Percentiles rank a stretch among this genome's conserved stretches.
Conservation (phyloP, 92 coral and sea anemone species). For the Galaxea fascicularis region DNA sequence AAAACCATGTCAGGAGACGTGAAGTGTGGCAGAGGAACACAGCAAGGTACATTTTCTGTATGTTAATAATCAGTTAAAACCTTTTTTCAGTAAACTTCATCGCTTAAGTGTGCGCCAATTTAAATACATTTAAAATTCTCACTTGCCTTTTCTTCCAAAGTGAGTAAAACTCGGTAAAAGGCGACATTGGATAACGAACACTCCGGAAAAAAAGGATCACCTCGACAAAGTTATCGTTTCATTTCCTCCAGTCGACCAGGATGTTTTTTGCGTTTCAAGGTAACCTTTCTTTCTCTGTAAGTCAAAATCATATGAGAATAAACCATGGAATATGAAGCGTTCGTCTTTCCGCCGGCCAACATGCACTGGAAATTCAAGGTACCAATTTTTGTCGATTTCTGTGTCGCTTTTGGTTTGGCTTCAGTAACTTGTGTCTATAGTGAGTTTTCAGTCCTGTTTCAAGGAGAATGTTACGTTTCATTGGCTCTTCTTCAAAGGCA, state of each 20-base stretch:
- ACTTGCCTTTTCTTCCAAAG: background rate
- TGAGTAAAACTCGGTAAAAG: background rate
- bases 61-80: background rate
- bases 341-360: conserved; percentile 5
- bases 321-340: conserved; percentile 8
- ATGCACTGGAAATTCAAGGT: conserved; percentile 41
- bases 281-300: conserved; percentile 24
- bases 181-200: background rate
- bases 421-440: conserved; percentile 46
- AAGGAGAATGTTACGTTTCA: conserved; percentile 34
- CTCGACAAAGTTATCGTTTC: background rate
- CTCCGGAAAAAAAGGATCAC: background rate
- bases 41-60: conserved; percentile 28
- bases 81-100: conserved; percentile 17
- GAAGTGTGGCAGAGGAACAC: conserved; percentile 5
- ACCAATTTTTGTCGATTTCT: conserved; percentile 33
- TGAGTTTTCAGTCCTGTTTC: conserved; percentile 47
- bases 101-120: background rate
- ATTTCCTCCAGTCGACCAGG: conserved; percentile 4
- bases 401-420: conserved; percentile 40
- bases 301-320: conserved; percentile 3
- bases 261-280: conserved; percentile 3
- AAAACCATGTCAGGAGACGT: conserved; percentile 19
- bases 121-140: conserved; percentile 19
- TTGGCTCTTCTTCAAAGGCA: conserved; percentile 47